Evolutionary conservation across 2,797 vertebrate genomes (phyloP).

Genomic region (Melanotaenia parkinsoni): DNA sequence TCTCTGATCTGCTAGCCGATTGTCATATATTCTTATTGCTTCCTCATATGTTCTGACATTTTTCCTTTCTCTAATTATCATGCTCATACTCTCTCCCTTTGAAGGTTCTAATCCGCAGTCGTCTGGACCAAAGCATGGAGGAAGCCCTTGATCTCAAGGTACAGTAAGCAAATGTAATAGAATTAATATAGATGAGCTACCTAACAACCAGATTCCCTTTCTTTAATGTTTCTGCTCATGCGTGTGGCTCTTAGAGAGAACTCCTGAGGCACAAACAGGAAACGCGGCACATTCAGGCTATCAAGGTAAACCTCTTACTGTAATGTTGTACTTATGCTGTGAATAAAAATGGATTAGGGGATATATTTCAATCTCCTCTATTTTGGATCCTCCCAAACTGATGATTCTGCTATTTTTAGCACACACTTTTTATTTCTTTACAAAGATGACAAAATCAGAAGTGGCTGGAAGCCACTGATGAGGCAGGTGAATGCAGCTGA

Average conservation of each 20-base stretch:
- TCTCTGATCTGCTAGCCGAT: conserved; percentile 64
- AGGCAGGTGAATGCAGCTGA: conserved; percentile 32
- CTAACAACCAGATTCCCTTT: conserved; percentile 1
- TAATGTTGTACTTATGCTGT: conserved; percentile 22
- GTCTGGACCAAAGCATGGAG: conserved; percentile 95
- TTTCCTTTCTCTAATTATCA: conserved; percentile 64
- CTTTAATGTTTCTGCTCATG: conserved; percentile 43
- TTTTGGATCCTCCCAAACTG: neutral
- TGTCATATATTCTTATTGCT: conserved; percentile 46
- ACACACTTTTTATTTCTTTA: conserved; percentile 10
- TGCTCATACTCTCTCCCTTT: conserved; percentile 55
- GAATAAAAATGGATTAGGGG: conserved; percentile 47
- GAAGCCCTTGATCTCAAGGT: conserved; percentile 98
- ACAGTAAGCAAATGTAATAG: conserved; percentile 65
- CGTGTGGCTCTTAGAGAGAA: conserved; percentile 87
- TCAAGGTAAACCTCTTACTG: conserved; percentile 89
- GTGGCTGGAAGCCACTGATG: conserved; percentile 1
- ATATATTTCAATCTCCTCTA: conserved; percentile 31
- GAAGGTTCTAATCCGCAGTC: conserved; percentile 94
- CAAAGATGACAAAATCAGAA: conserved; percentile 2
- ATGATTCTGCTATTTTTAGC: conserved; percentile 14
- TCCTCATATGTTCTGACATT: conserved; percentile 59
- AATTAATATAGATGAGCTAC: conserved; percentile 53
- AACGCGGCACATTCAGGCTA: conserved; percentile 93
- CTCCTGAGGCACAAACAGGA: conserved; percentile 96